These are phyloP conservation scores for Cyaniris semiargus DNA, from an alignment of 2,888 invertebrate genomes.

Conservation along the genomic window DNA sequence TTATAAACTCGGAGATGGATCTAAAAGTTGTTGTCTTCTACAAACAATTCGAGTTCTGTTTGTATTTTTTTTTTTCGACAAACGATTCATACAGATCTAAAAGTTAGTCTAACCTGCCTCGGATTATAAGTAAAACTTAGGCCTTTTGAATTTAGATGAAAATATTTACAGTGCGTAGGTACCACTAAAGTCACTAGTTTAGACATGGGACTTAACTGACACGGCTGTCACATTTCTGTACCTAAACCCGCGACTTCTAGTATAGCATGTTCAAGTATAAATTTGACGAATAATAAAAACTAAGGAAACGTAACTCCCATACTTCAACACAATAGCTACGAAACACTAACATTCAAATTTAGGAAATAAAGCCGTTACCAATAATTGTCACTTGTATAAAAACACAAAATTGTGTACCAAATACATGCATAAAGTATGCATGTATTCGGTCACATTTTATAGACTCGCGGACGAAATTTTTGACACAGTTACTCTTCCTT, in stretches of 20 bases:
- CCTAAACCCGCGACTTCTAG: not conserved
- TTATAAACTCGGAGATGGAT: no score
- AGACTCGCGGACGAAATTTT: no score
- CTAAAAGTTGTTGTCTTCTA: not conserved
- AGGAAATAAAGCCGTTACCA: no score
- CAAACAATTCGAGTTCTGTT: not conserved
- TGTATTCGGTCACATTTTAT: no score
- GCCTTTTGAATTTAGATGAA: slow-evolving; percentile 17
- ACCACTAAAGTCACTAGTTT: not conserved
- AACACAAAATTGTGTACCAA: no score
- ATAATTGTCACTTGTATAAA: no score
- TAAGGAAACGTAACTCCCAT: no score
- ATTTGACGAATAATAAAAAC: no score
- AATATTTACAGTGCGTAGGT: not conserved
- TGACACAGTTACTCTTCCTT: no score
- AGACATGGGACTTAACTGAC: not conserved
- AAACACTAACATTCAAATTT: no score
- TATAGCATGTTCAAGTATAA: not conserved
- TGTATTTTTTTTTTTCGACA: not conserved
- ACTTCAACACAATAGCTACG: no score
- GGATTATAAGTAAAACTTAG: slow-evolving; percentile 13
- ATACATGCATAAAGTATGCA: no score
- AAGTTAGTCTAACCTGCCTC: not conserved
- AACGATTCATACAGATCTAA: not conserved
- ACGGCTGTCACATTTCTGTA: not conserved